Evolutionary conservation across 2,888 invertebrate species (phyloP), one percentile per base, ranked within the genome.

Genomic region (Nasonia oneida): DNA sequence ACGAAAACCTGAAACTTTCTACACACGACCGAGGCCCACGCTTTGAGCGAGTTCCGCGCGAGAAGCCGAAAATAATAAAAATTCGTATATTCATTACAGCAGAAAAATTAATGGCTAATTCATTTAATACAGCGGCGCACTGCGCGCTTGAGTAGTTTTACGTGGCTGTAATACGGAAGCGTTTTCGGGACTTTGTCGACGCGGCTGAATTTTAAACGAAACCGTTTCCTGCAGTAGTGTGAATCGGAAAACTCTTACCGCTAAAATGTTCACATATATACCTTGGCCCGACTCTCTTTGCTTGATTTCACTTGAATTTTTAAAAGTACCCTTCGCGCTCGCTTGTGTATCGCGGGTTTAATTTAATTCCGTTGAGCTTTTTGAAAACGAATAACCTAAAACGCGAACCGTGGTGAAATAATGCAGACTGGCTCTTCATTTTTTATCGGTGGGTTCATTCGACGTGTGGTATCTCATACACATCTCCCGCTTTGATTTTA

Each of bases 271-370:
- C 57, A 73, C 73, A 53, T 53, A n/a, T 81, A 53, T 53, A n/a
- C 81, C 57, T 70, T 71, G 80, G 71, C 76, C 70, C 76, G 67
- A 23, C 67, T 61, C 1, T 82, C 39, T 71, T 80, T 81, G 42
- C 81, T 74, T 81, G 81, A 74, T 81, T 81, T 74, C 42, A 18
- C 74, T 73, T 81, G 73, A 81, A 81, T 81, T 81, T 81, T 81
- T 81, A 42, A 81, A 81, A 74, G 81, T 33, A 33, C 81, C 18
- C 57, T 29, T 14, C 61, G 10, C 14, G 29, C 33, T n/a, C 23
- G 14, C 61, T 73, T 74, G 73, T 57, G 18, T 64, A n/a, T 12
- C 12, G 50, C 70, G 14, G 2, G 14, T 70, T 71, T 80, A 78
- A 67, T 78, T 78, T 78, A 71, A 80, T 80, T 71, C 15, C 15